A percentile compares a stretch with the other conserved stretches of the same genome.
Conservation (phyloP, 2,888 invertebrate genomes). For the Aphodius sticticus region DNA sequence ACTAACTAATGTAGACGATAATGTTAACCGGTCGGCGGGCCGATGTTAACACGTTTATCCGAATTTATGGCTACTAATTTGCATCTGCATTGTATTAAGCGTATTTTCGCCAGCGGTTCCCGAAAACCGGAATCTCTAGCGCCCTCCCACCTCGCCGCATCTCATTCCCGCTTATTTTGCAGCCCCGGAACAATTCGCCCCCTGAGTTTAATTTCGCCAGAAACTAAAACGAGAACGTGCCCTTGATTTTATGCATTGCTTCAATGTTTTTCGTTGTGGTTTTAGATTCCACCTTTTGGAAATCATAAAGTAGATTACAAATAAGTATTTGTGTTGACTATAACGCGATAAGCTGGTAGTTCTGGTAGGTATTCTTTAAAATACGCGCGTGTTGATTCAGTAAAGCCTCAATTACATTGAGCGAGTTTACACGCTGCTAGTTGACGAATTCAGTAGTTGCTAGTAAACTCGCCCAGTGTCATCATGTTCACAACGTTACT, state of each 20-base stretch:
- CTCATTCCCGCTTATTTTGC: slow-evolving; percentile 6
- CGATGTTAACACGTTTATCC: slow-evolving; percentile 23
- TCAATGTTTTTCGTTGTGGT: background rate
- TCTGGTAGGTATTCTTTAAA: too few species aligned
- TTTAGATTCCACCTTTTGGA: background rate
- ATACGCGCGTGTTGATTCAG: too few species aligned
- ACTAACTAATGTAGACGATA: slow-evolving; percentile 22
- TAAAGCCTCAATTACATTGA: too few species aligned
- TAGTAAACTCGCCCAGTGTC: too few species aligned
- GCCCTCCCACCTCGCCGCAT: slow-evolving; percentile 12
- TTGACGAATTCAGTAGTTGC: too few species aligned
- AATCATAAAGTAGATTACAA: background rate
- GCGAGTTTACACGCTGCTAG: too few species aligned
- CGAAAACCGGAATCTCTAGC: slow-evolving; percentile 17
- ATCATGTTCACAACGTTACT: too few species aligned
- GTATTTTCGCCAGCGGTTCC: slow-evolving; percentile 19
- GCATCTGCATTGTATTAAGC: slow-evolving; percentile 25
- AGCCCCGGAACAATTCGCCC: background rate
- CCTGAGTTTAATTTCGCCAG: background rate
- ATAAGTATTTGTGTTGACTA: background rate
- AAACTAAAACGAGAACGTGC: slow-evolving; percentile 9
- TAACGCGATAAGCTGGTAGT: background rate
- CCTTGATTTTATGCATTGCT: slow-evolving; percentile 7
- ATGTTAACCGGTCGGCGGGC: slow-evolving; percentile 15
- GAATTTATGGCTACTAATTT: slow-evolving; percentile 23